Conservation (phyloP, 2,888 invertebrate species). For the Oegoconia quadripuncta region DNA sequence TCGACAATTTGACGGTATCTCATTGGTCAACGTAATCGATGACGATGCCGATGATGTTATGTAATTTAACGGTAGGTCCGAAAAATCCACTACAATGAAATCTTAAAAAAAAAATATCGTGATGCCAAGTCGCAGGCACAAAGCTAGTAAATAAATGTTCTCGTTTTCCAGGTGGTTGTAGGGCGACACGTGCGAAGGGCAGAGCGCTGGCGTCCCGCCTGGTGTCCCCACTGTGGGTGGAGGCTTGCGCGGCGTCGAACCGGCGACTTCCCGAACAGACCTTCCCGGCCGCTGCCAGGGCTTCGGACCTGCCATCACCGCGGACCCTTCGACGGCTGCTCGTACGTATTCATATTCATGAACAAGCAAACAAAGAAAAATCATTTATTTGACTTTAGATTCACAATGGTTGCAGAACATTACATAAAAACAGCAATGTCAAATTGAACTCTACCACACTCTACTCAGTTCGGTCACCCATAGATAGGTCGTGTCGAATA, state of each 20-base stretch:
- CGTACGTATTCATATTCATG: too few species aligned
- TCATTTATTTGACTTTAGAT: not conserved
- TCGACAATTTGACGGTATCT: too few species aligned
- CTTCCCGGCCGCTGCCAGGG: constrained; percentile 53
- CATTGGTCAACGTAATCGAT: too few species aligned
- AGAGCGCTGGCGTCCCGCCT: constrained; percentile 51
- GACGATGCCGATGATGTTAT: too few species aligned
- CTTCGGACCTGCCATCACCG: constrained; percentile 64
- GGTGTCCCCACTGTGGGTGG: constrained; percentile 69
- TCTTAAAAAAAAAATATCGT: not conserved
- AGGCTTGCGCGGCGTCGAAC: constrained; percentile 53
- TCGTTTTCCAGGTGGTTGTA: constrained; percentile 42
- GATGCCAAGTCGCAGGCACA: not conserved
- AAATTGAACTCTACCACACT: too few species aligned
- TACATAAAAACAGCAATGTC: too few species aligned
- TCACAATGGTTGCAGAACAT: too few species aligned
- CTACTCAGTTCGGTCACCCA: too few species aligned
- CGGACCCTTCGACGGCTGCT: constrained; percentile 42
- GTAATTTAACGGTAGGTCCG: too few species aligned
- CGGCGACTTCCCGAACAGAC: constrained; percentile 42
- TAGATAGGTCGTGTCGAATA: too few species aligned
- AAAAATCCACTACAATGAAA: not conserved
- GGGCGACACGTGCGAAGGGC: constrained; percentile 43
- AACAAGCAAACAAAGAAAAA: too few species aligned
- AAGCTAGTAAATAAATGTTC: not conserved